Percentiles rank a stretch among this genome's conserved stretches.
Evolutionary conservation across 2,113 vertebrate species (phyloP).

Genomic region (Petrocephalus microphthalmus): DNA sequence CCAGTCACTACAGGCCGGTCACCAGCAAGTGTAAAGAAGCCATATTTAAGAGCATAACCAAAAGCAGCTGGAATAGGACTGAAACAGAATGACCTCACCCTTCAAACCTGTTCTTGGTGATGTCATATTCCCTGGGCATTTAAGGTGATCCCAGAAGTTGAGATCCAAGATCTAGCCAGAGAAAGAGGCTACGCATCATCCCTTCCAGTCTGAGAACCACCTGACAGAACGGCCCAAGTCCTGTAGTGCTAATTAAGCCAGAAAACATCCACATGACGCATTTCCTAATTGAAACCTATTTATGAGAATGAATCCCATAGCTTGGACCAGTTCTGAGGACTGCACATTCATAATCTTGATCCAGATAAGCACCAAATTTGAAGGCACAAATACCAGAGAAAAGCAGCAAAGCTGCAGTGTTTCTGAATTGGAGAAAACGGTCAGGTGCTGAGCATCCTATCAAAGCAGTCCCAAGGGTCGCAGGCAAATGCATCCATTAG

Average conservation of each 20-base stretch:
- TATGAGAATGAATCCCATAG: not conserved
- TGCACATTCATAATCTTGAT: not conserved
- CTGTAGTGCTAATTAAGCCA: not conserved
- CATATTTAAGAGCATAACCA: not conserved
- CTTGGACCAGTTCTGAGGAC: not conserved
- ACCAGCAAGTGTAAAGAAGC: slow-evolving; percentile 5
- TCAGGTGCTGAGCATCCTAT: not conserved
- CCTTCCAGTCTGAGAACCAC: not conserved
- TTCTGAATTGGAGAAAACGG: not conserved
- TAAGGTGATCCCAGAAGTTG: not conserved
- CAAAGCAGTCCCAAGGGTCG: not conserved
- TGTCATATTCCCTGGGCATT: not conserved
- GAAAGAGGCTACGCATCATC: not conserved
- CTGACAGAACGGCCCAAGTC: not conserved
- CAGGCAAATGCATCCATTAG: not conserved
- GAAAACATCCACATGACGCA: not conserved
- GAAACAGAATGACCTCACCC: not conserved
- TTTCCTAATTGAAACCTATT: not conserved
- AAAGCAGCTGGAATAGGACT: not conserved
- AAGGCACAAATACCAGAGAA: not conserved
- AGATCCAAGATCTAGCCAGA: not conserved
- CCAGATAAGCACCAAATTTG: not conserved
- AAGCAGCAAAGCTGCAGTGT: not conserved
- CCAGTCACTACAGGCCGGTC: slow-evolving; percentile 22
- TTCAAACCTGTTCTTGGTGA: not conserved